phyloP scores from a whole-genome alignment of 1,140 invertebrate genomes.

The Bombus picipes region DNA sequence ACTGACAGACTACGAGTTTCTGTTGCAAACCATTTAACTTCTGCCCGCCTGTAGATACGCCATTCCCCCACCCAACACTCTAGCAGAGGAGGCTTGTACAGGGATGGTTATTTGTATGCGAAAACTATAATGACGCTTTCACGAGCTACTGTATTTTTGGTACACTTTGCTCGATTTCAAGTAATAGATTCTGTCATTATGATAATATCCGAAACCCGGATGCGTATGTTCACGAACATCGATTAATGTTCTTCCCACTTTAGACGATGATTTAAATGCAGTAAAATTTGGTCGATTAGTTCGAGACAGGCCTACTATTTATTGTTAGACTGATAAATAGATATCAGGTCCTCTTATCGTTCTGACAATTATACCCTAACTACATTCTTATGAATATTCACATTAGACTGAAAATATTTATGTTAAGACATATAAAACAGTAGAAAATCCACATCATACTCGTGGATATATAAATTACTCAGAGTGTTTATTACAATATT shows the following conservation, averaged over 20 bases:
- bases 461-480: too few species aligned
- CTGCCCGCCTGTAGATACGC: slow-evolving; percentile 20
- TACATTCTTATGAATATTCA: too few species aligned
- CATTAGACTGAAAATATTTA: too few species aligned
- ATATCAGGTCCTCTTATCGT: too few species aligned
- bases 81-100: slow-evolving; percentile 15
- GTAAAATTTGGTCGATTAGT: not conserved
- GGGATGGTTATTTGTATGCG: slow-evolving; percentile 18
- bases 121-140: not conserved
- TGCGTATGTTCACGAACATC: not conserved
- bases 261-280: not conserved
- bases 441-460: too few species aligned
- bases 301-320: too few species aligned
- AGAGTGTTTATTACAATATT: too few species aligned
- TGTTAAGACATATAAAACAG: too few species aligned
- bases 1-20: slow-evolving; percentile 42
- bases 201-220: not conserved
- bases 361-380: too few species aligned
- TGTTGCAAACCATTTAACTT: slow-evolving; percentile 44
- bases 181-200: not conserved
- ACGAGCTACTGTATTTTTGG: too few species aligned
- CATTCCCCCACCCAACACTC: slow-evolving; percentile 1
- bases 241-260: not conserved
- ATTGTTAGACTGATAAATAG: too few species aligned
- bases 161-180: not conserved